Percentiles rank a stretch among this genome's conserved stretches.
Conservation (phyloP, 2,113 vertebrate genomes). For the Gallinago jamesoni region DNA sequence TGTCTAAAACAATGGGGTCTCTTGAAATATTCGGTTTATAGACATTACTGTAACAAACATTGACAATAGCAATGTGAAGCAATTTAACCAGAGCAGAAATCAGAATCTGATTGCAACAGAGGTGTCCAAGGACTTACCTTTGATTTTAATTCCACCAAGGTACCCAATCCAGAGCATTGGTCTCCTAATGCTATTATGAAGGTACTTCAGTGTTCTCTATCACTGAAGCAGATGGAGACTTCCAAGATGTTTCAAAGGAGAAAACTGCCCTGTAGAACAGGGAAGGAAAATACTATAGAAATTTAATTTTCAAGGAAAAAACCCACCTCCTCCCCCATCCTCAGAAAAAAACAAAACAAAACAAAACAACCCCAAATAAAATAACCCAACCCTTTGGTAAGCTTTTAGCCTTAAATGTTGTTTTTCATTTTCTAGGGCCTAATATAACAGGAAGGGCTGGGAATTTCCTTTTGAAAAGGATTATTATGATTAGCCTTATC, state of each 20-base stretch:
- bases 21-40: neutral
- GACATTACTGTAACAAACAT: neutral
- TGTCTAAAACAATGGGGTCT: neutral
- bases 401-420: neutral
- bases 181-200: neutral
- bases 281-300: neutral
- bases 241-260: neutral
- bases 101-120: neutral
- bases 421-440: neutral
- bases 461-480: slow-evolving; percentile 6
- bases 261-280: neutral
- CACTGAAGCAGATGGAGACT: neutral
- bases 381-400: neutral
- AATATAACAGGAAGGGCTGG: neutral
- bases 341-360: neutral
- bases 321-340: fast-evolving
- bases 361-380: neutral
- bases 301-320: neutral
- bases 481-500: neutral
- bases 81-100: neutral
- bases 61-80: neutral
- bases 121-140: neutral
- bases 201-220: neutral
- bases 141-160: neutral
- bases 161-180: neutral